A percentile compares a stretch with the other conserved stretches of the same genome.
phyloP scores from a whole-genome alignment of 2,113 vertebrate species.

The Vulpes lagopus region DNA sequence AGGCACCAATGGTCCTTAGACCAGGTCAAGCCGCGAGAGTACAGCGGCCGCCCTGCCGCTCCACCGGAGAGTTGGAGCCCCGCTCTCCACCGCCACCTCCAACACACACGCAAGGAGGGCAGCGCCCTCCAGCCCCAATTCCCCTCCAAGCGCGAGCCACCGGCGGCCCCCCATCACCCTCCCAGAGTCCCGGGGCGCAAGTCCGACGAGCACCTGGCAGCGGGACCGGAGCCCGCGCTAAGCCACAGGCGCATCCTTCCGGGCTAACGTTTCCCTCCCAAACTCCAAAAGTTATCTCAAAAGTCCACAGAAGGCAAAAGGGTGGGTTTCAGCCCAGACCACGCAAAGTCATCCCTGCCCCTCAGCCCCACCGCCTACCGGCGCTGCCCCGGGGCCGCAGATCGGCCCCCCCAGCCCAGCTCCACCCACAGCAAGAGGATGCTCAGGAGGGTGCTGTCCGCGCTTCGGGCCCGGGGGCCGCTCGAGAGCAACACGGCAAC shows the following conservation, averaged over 20 bases:
- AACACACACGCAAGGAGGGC: rapidly evolving
- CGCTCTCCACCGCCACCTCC: no score
- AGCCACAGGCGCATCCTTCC: slow-evolving; percentile 12
- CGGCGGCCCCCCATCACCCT: not conserved
- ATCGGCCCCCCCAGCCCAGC: not conserved
- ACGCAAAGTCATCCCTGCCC: not conserved
- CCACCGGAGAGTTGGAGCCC: not conserved
- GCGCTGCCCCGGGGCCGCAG: not conserved
- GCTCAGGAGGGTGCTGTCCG: not conserved
- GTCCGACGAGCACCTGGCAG: slow-evolving; percentile 20
- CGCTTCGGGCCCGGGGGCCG: not conserved
- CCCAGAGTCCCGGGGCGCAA: not conserved
- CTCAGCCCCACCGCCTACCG: not conserved
- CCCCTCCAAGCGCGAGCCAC: not conserved
- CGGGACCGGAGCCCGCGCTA: not conserved
- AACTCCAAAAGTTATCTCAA: slow-evolving; percentile 61
- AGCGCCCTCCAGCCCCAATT: not conserved
- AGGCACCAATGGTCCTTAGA: not conserved
- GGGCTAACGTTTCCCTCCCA: not conserved
- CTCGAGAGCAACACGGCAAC: not conserved
- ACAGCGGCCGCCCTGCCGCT: not conserved
- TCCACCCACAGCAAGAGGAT: not conserved
- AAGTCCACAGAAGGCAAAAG: not conserved
- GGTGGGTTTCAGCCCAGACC: not conserved
- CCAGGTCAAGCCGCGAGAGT: not conserved